These are phyloP conservation scores for Catostomus latipinnis DNA, from an alignment of 2,797 vertebrate genomes.

Conservation along the genomic window DNA sequence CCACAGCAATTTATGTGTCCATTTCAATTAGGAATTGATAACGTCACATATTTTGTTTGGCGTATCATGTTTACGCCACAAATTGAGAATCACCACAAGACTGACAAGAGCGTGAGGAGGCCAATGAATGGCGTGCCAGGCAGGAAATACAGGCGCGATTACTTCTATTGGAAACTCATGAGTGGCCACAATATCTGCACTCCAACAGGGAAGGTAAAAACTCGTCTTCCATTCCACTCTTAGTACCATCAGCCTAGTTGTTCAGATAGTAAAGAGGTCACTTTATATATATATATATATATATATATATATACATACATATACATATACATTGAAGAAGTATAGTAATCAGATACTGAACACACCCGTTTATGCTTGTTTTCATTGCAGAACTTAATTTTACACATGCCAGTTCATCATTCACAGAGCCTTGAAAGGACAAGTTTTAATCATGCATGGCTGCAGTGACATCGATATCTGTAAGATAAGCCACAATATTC, in stretches of 20 bases:
- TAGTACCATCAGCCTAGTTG: neutral
- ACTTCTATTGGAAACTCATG: slow-evolving; percentile 47
- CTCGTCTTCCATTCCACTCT: slow-evolving; percentile 26
- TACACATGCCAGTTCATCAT: slow-evolving; percentile 44
- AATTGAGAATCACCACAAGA: slow-evolving; percentile 57
- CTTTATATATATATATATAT: too few relatives aligned
- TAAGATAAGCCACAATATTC: slow-evolving; percentile 72
- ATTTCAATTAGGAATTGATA: slow-evolving; percentile 71
- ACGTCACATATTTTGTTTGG: slow-evolving; percentile 59
- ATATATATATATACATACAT: too few relatives aligned
- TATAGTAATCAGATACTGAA: slow-evolving; percentile 2
- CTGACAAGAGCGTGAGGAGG: slow-evolving; percentile 42
- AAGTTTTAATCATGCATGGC: slow-evolving; percentile 39
- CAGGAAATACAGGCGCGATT: slow-evolving; percentile 28
- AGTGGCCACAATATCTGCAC: slow-evolving; percentile 22
- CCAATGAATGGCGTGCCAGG: slow-evolving; percentile 50
- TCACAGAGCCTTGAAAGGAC: slow-evolving; percentile 62
- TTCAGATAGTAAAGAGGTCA: too few relatives aligned
- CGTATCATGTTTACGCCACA: slow-evolving; percentile 70
- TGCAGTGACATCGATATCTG: slow-evolving; percentile 71
- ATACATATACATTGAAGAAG: neutral
- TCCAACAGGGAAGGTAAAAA: slow-evolving; percentile 41
- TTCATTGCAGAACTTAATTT: slow-evolving; percentile 32
- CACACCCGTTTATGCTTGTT: slow-evolving; percentile 14
- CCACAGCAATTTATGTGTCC: slow-evolving; percentile 68